These are phyloP conservation scores for Bombus picipes DNA, from an alignment of 1,140 invertebrate species.

Conservation along the genomic window DNA sequence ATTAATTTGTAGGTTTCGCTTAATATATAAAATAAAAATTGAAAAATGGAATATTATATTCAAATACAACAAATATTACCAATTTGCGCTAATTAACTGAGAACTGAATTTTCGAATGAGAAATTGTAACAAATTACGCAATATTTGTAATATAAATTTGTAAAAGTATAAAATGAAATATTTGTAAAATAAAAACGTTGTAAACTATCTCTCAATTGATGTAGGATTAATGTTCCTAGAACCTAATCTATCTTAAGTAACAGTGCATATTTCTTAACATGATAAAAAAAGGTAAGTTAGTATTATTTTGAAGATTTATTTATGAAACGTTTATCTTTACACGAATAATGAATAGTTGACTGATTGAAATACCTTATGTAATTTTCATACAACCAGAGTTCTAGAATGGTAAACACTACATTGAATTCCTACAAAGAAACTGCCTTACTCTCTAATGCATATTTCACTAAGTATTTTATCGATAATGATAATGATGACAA, in stretches of 20 bases:
- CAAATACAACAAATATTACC: background rate
- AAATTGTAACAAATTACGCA: background rate
- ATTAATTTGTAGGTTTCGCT: constrained; percentile 19
- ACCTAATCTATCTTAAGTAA: background rate
- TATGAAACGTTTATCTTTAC: constrained; percentile 74
- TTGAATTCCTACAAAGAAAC: constrained; percentile 54
- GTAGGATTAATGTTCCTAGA: background rate
- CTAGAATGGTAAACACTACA: constrained; percentile 60
- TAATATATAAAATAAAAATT: constrained; percentile 2
- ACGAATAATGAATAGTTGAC: constrained; percentile 66
- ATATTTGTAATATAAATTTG: constrained; percentile 47
- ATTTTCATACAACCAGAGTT: constrained; percentile 65
- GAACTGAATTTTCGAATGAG: background rate
- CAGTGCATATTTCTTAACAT: background rate
- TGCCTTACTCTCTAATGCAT: constrained; percentile 68
- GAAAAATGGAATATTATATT: constrained; percentile 6
- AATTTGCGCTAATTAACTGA: constrained; percentile 17
- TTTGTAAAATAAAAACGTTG: constrained; percentile 62
- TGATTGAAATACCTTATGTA: constrained; percentile 63
- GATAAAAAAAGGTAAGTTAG: constrained; percentile 39
- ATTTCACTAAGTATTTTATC: constrained; percentile 58
- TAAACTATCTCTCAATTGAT: constrained; percentile 19
- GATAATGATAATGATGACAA: constrained; percentile 67
- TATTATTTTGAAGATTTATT: constrained; percentile 72
- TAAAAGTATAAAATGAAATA: constrained; percentile 51